Evolutionary conservation across 2,888 invertebrate species (phyloP).

Genomic region (Drosophila siamana): DNA sequence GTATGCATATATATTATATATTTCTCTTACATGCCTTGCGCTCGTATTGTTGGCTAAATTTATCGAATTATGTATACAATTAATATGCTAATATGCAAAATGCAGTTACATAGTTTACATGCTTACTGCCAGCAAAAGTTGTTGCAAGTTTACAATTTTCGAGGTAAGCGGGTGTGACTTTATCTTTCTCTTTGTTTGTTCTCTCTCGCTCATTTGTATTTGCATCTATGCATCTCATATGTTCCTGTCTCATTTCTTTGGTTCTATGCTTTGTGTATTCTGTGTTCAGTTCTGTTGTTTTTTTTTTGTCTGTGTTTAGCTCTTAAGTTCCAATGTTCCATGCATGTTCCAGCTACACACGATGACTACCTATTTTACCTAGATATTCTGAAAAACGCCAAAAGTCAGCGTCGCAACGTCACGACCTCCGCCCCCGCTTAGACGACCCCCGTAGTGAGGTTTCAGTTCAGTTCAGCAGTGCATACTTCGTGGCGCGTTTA

Average conservation of each 20-base stretch:
- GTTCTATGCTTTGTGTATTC: constrained; percentile 38
- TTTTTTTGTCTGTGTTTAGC: constrained; percentile 39
- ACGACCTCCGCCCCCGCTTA: constrained; percentile 40
- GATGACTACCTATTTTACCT: constrained; percentile 23
- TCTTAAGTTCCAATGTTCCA: constrained; percentile 39
- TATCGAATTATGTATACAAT: constrained; percentile 25
- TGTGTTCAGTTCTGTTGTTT: constrained; percentile 38
- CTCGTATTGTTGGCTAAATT: constrained; percentile 67
- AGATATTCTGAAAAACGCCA: constrained; percentile 50
- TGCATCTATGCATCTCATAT: constrained; percentile 19
- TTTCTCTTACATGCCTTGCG: constrained; percentile 82
- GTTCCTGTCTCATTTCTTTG: constrained; percentile 40
- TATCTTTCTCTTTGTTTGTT: constrained; percentile 18
- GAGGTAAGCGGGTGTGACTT: constrained; percentile 78
- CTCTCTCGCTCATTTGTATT: constrained; percentile 30
- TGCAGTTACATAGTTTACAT: constrained; percentile 82
- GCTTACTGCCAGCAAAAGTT: constrained; percentile 83
- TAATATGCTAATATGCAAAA: constrained; percentile 52
- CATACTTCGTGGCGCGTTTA: constrained; percentile 45
- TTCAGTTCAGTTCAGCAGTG: constrained; percentile 55
- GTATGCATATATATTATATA: constrained; percentile 37
- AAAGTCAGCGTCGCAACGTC: constrained; percentile 52
- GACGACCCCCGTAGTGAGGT: constrained; percentile 47
- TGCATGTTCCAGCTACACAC: constrained; percentile 53
- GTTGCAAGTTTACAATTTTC: constrained; percentile 82